Percentiles rank a stretch among this genome's conserved stretches.
Evolutionary conservation across 2,888 invertebrate species (phyloP).

Genomic region (Caenorhabditis panamensis): DNA sequence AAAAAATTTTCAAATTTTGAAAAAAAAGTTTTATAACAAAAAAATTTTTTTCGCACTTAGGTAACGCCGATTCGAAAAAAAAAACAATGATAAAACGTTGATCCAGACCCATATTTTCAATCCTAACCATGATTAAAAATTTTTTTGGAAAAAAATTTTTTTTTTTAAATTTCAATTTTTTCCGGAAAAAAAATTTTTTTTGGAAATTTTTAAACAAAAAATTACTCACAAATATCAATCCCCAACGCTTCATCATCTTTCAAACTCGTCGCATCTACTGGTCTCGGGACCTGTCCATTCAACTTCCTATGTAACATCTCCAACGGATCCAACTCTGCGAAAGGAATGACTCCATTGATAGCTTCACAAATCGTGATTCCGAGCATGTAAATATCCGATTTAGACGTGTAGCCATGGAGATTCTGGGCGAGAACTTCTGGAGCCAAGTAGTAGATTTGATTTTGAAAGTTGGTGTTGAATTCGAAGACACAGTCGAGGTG

Average conservation of each 20-base stretch:
- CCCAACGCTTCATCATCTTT: constrained; percentile 36
- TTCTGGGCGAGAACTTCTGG: constrained; percentile 94
- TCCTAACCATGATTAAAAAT: no score
- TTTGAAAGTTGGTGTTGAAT: constrained; percentile 87
- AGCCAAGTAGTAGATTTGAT: constrained; percentile 91
- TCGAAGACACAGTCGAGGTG: constrained; percentile 83
- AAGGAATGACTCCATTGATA: constrained; percentile 91
- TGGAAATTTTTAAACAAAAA: background rate
- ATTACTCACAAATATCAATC: constrained; percentile 50
- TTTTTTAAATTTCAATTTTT: no score
- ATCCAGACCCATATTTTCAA: no score
- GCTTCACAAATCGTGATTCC: constrained; percentile 92
- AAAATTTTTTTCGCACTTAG: no score
- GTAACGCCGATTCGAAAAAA: no score
- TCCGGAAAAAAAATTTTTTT: background rate
- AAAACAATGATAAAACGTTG: no score
- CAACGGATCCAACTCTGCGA: constrained; percentile 88
- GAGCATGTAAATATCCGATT: constrained; percentile 92
- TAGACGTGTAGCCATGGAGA: constrained; percentile 90
- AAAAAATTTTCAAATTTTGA: no score
- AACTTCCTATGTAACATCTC: constrained; percentile 88
- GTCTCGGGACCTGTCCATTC: constrained; percentile 54
- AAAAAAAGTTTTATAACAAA: no score
- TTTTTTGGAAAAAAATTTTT: no score
- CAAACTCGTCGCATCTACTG: constrained; percentile 50